Evolutionary conservation across 2,797 vertebrate species (phyloP).

Genomic region (Xenopus petersii): DNA sequence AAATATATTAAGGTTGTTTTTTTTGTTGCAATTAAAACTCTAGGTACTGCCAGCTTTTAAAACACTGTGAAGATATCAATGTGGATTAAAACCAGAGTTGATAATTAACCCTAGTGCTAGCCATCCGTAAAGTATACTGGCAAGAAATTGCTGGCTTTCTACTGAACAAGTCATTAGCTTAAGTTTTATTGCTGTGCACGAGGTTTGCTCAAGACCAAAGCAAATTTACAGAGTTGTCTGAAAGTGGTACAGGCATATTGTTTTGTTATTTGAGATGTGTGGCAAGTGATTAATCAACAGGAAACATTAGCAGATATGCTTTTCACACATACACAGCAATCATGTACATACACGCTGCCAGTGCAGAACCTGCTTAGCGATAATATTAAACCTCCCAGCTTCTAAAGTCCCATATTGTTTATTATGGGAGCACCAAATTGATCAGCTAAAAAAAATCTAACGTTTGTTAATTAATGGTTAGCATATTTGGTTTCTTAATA

Average conservation of each 20-base stretch:
- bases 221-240: conserved; percentile 59
- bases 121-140: conserved; percentile 58
- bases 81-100: conserved; percentile 33
- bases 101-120: conserved; percentile 59
- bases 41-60: not conserved
- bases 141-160: conserved; percentile 62
- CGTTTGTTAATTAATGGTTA: too few relatives aligned
- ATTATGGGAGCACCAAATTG: conserved; percentile 10
- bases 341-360: not conserved
- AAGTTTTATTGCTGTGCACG: conserved; percentile 60
- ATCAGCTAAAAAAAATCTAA: not conserved
- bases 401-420: conserved; percentile 15
- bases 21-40: too few relatives aligned
- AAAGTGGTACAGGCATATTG: conserved; percentile 56
- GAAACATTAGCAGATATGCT: conserved; percentile 38
- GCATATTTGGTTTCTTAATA: too few relatives aligned
- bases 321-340: not conserved
- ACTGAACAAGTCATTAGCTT: conserved; percentile 64
- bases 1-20: too few relatives aligned
- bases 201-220: conserved; percentile 61
- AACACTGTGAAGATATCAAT: not conserved
- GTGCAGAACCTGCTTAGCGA: not conserved
- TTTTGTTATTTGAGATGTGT: conserved; percentile 47
- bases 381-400: conserved; percentile 3
- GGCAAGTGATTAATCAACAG: conserved; percentile 57